Percentiles rank a stretch among this genome's conserved stretches.
Conservation (phyloP, 2,797 vertebrate species). For the Eurystomus glaucurus region DNA sequence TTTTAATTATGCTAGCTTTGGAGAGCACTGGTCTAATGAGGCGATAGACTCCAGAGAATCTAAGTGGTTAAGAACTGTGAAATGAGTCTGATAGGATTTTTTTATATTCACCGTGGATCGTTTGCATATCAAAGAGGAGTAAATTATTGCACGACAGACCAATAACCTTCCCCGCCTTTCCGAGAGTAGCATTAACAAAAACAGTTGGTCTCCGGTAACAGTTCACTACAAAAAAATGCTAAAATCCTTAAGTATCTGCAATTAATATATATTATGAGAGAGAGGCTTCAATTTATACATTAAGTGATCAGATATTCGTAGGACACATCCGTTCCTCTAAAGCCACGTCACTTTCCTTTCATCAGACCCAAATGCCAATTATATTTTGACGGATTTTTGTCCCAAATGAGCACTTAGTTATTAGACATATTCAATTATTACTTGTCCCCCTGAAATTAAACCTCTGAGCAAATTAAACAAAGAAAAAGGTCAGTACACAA, state of each 20-base stretch:
- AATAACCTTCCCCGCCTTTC: constrained; percentile 97
- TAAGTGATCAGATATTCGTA: constrained; percentile 81
- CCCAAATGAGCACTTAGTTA: constrained; percentile 87
- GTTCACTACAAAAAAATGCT: constrained; percentile 78
- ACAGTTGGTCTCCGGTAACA: constrained; percentile 83
- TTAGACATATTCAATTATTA: constrained; percentile 88
- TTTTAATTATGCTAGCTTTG: constrained; percentile 99
- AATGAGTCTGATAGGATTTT: constrained; percentile 99
- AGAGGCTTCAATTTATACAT: constrained; percentile 80
- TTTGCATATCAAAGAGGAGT: constrained; percentile 99
- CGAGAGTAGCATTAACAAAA: constrained; percentile 86
- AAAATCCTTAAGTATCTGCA: constrained; percentile 82
- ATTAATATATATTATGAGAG: constrained; percentile 84
- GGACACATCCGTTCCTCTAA: constrained; percentile 61
- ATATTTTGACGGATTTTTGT: constrained; percentile 87
- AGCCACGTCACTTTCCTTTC: constrained; percentile 74
- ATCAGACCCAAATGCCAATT: constrained; percentile 85
- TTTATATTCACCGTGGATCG: constrained; percentile 98
- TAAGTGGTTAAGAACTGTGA: constrained; percentile 98
- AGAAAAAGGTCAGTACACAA: constrained; percentile 92
- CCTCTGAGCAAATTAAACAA: constrained; percentile 86
- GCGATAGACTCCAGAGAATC: constrained; percentile 97
- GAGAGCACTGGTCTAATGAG: constrained; percentile 99
- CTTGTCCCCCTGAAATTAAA: constrained; percentile 86
- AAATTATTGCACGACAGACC: constrained; percentile 99